phyloP scores from a whole-genome alignment of 2,113 vertebrate genomes.

The Typhlomys cinereus region DNA sequence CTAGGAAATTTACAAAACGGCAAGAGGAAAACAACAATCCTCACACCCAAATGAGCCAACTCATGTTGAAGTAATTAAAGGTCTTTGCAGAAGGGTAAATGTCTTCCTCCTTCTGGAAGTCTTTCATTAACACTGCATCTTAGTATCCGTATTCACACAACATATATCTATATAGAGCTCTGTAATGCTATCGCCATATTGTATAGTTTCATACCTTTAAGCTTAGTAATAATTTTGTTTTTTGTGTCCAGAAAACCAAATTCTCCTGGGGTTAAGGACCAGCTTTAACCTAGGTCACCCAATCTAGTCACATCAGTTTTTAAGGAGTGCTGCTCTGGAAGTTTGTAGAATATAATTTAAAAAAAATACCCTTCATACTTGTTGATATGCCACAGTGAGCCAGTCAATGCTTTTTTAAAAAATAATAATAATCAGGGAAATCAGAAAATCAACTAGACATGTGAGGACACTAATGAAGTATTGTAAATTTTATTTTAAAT shows the following conservation, averaged over 20 bases:
- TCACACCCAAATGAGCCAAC: neutral
- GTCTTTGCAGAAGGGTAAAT: conserved; percentile 21
- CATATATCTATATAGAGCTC: neutral
- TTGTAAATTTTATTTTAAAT: neutral
- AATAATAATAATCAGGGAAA: conserved; percentile 3
- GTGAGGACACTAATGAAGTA: neutral
- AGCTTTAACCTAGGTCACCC: neutral
- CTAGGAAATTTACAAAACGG: neutral
- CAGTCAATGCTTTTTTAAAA: neutral
- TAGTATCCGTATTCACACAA: neutral
- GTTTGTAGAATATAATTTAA: neutral
- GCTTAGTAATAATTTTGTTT: neutral
- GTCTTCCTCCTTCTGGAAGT: neutral
- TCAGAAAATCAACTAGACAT: neutral
- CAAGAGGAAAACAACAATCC: too few species aligned
- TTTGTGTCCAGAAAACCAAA: neutral
- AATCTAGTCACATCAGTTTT: neutral
- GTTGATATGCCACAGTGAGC: neutral
- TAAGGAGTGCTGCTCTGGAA: neutral
- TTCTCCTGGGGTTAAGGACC: neutral
- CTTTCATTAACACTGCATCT: neutral
- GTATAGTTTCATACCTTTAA: neutral
- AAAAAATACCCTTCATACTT: too few species aligned
- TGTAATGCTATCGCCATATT: neutral
- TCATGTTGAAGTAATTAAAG: conserved; percentile 34